These are phyloP conservation scores for Mantis religiosa DNA, from an alignment of 2,888 invertebrate species.

Conservation along the genomic window DNA sequence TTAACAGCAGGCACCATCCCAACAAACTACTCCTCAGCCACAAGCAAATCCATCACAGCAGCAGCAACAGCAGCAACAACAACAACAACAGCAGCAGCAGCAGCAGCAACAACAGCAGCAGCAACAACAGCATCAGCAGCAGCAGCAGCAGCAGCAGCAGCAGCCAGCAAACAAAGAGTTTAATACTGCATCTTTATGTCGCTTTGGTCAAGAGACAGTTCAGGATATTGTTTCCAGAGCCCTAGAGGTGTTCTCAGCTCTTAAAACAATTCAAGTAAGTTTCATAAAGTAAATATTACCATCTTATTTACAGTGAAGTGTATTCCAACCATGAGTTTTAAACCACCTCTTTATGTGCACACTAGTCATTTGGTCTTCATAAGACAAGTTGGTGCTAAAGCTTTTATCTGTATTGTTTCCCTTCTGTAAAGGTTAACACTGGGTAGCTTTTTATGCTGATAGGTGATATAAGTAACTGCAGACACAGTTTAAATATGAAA, in stretches of 20 bases:
- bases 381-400: no score
- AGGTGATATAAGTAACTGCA: no score
- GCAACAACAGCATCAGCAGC: constrained; percentile 23
- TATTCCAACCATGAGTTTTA: no score
- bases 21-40: constrained; percentile 33
- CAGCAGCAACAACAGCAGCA: constrained; percentile 36
- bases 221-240: constrained; percentile 91
- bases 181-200: constrained; percentile 81
- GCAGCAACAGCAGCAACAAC: constrained; percentile 6
- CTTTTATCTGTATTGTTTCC: no score
- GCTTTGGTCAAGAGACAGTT: constrained; percentile 90
- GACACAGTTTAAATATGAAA: no score
- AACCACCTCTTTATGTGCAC: no score
- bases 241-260: constrained; percentile 81
- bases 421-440: no score
- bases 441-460: no score
- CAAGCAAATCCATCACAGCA: constrained; percentile 23
- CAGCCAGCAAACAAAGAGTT: constrained; percentile 64
- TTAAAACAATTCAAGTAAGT: constrained; percentile 71
- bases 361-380: no score
- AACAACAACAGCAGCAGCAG: constrained; percentile 35
- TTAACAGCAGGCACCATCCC: background rate
- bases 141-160: constrained; percentile 35
- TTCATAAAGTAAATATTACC: background rate
- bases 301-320: no score